These are phyloP conservation scores for Linnaemya tessellans DNA, from an alignment of 2,888 invertebrate genomes.

Conservation along the genomic window DNA sequence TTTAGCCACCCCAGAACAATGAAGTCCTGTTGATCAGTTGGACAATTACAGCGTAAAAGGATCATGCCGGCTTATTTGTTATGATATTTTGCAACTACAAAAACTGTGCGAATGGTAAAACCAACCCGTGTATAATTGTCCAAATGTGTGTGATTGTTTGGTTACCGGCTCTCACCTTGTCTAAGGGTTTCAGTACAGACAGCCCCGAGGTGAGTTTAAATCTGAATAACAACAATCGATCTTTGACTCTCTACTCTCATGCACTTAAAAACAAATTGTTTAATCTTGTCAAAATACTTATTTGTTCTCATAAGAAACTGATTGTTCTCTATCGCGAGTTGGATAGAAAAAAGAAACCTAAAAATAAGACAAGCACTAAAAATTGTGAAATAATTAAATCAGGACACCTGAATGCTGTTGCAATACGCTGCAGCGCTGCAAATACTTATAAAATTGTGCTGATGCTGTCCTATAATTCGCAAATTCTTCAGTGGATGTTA, in stretches of 20 bases:
- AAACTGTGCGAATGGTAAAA: conserved; percentile 12
- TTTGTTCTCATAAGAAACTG: not conserved
- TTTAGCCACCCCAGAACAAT: not conserved
- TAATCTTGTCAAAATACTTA: not conserved
- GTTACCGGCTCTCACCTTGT: conserved; percentile 33
- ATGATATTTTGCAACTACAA: not conserved
- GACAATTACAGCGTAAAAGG: conserved; percentile 29
- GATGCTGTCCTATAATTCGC: too few species aligned
- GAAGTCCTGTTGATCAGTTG: conserved; percentile 26
- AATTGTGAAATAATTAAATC: too few species aligned
- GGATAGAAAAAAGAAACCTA: too few species aligned
- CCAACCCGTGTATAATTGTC: not conserved
- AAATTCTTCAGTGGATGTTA: too few species aligned
- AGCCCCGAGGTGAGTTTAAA: conserved; percentile 34
- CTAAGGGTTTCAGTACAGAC: not conserved
- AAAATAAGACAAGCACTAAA: too few species aligned
- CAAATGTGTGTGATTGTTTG: not conserved
- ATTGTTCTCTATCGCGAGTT: too few species aligned
- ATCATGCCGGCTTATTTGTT: conserved; percentile 26
- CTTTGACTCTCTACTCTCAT: not conserved
- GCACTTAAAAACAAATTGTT: not conserved
- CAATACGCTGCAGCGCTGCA: too few species aligned
- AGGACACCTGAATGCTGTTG: too few species aligned
- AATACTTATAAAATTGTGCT: too few species aligned
- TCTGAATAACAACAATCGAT: conserved; percentile 35